These are phyloP conservation scores for Acleris emargana DNA, from an alignment of 2,888 invertebrate species.

Conservation along the genomic window DNA sequence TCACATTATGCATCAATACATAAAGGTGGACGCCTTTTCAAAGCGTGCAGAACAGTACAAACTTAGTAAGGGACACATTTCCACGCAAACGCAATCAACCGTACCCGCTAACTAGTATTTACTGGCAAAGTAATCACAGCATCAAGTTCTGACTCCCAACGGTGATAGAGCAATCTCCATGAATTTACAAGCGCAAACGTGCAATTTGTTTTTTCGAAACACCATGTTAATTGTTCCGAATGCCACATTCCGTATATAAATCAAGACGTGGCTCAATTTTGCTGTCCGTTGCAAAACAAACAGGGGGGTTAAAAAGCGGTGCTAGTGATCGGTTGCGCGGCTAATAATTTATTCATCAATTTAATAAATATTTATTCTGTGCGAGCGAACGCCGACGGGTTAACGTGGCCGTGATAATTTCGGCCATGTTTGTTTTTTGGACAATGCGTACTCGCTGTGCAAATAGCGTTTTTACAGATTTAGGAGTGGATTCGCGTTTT, in stretches of 20 bases:
- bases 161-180: slow-evolving; percentile 16
- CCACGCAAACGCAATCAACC: slow-evolving; percentile 11
- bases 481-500: slow-evolving; percentile 11
- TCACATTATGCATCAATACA: too few relatives aligned
- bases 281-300: slow-evolving; percentile 53
- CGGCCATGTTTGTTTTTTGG: slow-evolving; percentile 34
- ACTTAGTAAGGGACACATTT: too few relatives aligned
- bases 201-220: slow-evolving; percentile 23
- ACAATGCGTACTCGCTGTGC: slow-evolving; percentile 13
- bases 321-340: slow-evolving; percentile 50
- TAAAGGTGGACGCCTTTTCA: too few relatives aligned
- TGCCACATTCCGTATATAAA: slow-evolving; percentile 35
- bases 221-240: slow-evolving; percentile 26
- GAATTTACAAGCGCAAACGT: slow-evolving; percentile 11
- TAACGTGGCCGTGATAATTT: slow-evolving; percentile 41
- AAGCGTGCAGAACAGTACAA: too few relatives aligned
- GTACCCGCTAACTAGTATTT: slow-evolving; percentile 15
- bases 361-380: slow-evolving; percentile 58
- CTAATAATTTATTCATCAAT: slow-evolving; percentile 52
- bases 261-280: slow-evolving; percentile 44
- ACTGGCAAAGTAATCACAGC: slow-evolving; percentile 19
- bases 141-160: slow-evolving; percentile 6
- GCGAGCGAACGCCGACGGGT: slow-evolving; percentile 41
- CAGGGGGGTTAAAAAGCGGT: slow-evolving; percentile 46
- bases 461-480: slow-evolving; percentile 19